These are phyloP conservation scores for Pocillopora meandrina DNA, from an alignment of 92 coral and sea anemone species.

Conservation along the genomic window DNA sequence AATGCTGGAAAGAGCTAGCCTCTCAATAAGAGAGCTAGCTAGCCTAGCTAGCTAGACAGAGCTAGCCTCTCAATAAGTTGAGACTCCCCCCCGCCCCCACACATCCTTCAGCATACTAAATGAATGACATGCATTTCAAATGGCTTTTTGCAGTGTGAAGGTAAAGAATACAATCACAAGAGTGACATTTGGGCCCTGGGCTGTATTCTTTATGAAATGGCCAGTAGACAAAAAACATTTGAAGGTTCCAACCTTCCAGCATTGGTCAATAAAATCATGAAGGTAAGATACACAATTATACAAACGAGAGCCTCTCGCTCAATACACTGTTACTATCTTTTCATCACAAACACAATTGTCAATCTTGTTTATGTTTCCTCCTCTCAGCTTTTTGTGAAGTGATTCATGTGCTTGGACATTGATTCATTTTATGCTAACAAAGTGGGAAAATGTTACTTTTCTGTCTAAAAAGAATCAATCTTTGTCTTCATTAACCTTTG, in stretches of 20 bases:
- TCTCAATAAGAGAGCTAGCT: too few relatives aligned
- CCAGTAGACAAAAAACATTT: slow-evolving; percentile 95
- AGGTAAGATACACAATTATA: slow-evolving; percentile 55
- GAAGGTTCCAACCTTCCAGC: slow-evolving; percentile 99
- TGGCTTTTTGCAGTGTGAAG: slow-evolving; percentile 79
- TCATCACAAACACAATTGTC: too few relatives aligned
- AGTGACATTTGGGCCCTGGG: slow-evolving; percentile 99
- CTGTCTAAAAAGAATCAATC: too few relatives aligned
- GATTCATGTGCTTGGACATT: too few relatives aligned
- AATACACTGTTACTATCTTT: background rate
- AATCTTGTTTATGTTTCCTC: too few relatives aligned
- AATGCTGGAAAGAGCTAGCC: background rate
- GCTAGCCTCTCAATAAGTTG: too few relatives aligned
- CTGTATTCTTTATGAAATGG: slow-evolving; percentile 98
- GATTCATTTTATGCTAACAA: too few relatives aligned
- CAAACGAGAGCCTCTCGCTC: background rate
- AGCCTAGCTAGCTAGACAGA: too few relatives aligned
- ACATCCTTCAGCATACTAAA: background rate
- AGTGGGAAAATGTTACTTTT: too few relatives aligned
- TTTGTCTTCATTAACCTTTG: too few relatives aligned
- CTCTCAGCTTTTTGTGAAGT: too few relatives aligned
- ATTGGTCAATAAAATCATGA: slow-evolving; percentile 97
- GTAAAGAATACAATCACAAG: slow-evolving; percentile 95
- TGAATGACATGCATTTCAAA: background rate
- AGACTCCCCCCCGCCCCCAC: too few relatives aligned